Percentiles rank a stretch among this genome's conserved stretches.
Conservation (phyloP, 2,888 invertebrate genomes). For the Eustalomyia histrio region DNA sequence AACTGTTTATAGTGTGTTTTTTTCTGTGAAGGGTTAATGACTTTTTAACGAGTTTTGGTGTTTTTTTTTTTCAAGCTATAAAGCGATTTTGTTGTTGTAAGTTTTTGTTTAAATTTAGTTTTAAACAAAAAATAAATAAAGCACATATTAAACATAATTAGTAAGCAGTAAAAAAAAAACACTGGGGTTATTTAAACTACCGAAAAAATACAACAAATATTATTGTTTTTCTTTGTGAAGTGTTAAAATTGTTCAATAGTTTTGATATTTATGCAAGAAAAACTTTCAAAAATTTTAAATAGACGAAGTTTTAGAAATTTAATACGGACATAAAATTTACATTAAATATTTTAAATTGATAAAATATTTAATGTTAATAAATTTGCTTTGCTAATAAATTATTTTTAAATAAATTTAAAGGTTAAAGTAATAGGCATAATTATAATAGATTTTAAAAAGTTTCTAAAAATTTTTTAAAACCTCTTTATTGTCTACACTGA, state of each 20-base stretch:
- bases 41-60: slow-evolving; percentile 29
- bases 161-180: slow-evolving; percentile 1
- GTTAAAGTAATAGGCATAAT: not conserved
- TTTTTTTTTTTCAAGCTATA: not conserved
- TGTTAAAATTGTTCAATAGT: not conserved
- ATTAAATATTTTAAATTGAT: no score
- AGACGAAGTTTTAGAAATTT: not conserved
- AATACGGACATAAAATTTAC: no score
- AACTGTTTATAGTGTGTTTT: not conserved
- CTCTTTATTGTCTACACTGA: no score
- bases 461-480: no score
- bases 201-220: slow-evolving; percentile 3
- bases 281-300: not conserved
- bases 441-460: no score
- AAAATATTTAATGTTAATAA: no score
- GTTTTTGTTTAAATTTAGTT: not conserved
- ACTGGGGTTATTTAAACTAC: slow-evolving; percentile 10
- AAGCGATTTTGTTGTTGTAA: not conserved
- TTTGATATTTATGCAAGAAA: not conserved
- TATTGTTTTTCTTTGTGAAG: slow-evolving; percentile 18
- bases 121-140: not conserved
- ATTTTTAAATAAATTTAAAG: no score
- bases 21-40: slow-evolving; percentile 27
- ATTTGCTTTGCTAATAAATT: no score
- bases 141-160: slow-evolving; percentile 24